Base-by-base conservation (phyloP, 2,113 vertebrate genomes). In the Ondatra zibethicus region DNA sequence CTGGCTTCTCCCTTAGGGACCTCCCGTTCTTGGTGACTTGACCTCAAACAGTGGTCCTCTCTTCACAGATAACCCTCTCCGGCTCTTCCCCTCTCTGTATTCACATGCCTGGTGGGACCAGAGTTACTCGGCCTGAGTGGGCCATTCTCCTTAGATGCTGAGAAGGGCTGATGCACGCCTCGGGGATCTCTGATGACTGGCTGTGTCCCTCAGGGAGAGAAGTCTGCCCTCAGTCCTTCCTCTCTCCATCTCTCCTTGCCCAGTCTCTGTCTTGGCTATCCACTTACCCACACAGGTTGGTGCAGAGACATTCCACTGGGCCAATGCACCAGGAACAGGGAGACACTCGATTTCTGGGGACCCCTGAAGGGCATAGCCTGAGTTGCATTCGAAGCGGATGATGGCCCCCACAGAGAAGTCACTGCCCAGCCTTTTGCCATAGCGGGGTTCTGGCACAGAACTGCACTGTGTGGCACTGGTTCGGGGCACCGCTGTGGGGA, bases 401-500 rank as follows among this genome's bases (percentile, higher is more conserved):
- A 99, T 97, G 0, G 99, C 99, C 0, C 99, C 99, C 31, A 99
- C 99, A 0, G 99, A 99, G 96, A 99, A 99, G 96, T 99, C 99
- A 91, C 99, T 99, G 63, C 99, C 99, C 96, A 99, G 98, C 1
- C 99, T 99, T 61, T 99, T 99, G 23, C 99, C 99, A 10, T 99
- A 99, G 21, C 99, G 99, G 1, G 99, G 99, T 97, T 99, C 99
- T 0, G 99, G 99, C 63, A 99, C 99, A 0, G 99, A 99, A 98
- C 99, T 99, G 99, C 99, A 99, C 97, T 99, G 99, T 0, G 99
- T 99, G 93, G 99, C 99, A 0, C 99, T 99, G 96, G 99, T 99
- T 81, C 99, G 98, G 1, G 99, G 99, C 42, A 99, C 99, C 39
- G 99, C 99, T 99, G 90, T 25, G 31, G 95, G 87, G 50, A 2